Percentiles rank a stretch among this genome's conserved stretches.
These are phyloP conservation scores for Pseudochirops corinnae DNA, from an alignment of 2,797 vertebrate genomes.

Conservation along the genomic window DNA sequence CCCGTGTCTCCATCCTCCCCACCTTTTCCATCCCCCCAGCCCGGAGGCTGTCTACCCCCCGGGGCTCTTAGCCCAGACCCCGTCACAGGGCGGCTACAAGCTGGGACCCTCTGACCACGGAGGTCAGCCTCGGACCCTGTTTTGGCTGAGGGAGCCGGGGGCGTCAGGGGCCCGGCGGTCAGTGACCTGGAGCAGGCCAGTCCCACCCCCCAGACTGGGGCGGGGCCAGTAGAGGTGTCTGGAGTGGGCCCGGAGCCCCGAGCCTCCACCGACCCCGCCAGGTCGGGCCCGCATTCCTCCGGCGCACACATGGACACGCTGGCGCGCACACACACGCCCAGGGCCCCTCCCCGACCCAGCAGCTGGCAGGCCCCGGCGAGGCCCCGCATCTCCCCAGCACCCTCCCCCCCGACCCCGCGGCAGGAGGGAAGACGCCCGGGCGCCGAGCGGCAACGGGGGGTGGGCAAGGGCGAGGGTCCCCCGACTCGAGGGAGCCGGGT, in stretches of 20 bases:
- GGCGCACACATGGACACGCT: background rate
- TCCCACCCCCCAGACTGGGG: constrained; percentile 5
- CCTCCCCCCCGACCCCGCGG: constrained; percentile 55
- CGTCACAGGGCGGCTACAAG: background rate
- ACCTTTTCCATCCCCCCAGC: background rate
- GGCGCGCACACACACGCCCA: constrained; percentile 39
- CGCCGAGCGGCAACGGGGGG: background rate
- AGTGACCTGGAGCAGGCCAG: constrained; percentile 20
- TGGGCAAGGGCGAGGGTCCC: constrained; percentile 13
- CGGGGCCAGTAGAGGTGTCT: background rate
- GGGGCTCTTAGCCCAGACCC: background rate
- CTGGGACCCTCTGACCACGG: background rate
- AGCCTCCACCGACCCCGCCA: background rate
- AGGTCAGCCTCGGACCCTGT: constrained; percentile 26
- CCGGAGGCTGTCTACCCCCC: constrained; percentile 3
- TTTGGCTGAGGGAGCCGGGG: constrained; percentile 61
- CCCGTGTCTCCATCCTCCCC: constrained; percentile 30
- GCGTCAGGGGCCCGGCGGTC: constrained; percentile 58
- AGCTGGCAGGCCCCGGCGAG: constrained; percentile 21
- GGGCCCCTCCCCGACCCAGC: constrained; percentile 32
- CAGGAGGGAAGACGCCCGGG: constrained; percentile 54
- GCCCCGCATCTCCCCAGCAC: background rate
- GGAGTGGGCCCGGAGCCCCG: constrained; percentile 47
- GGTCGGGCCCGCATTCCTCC: background rate
- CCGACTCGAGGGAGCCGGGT: background rate